Conservation (phyloP, 2,797 vertebrate species). For the Threskiornis aethiopicus region DNA sequence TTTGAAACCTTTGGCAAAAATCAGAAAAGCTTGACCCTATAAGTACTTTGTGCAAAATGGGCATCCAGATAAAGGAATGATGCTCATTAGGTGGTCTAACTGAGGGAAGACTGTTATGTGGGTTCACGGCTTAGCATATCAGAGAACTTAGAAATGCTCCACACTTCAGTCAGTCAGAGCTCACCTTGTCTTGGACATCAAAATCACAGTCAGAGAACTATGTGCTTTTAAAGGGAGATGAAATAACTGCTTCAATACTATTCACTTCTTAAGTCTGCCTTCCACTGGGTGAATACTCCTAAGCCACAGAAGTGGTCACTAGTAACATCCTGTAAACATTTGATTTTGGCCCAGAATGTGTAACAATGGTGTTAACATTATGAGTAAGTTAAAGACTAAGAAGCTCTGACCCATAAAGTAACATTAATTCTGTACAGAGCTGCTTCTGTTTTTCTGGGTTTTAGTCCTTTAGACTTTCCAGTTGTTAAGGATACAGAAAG, state of each 20-base stretch:
- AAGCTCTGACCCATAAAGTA: neutral
- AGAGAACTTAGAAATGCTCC: neutral
- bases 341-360: neutral
- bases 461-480: neutral
- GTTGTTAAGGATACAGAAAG: neutral
- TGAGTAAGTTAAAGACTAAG: neutral
- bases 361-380: neutral
- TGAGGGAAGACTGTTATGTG: neutral
- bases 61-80: neutral
- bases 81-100: neutral
- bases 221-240: fast-evolving
- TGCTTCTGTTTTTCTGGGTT: neutral
- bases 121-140: neutral
- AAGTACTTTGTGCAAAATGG: neutral
- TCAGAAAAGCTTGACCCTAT: neutral
- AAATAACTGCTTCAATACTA: neutral
- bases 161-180: neutral
- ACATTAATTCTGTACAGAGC: neutral
- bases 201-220: neutral
- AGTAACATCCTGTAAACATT: neutral
- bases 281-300: neutral
- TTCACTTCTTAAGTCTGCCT: neutral
- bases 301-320: neutral
- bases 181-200: neutral
- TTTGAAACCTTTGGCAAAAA: neutral